phyloP scores from a whole-genome alignment of 2,113 vertebrate genomes.

The Ceuthmochares aereus region DNA sequence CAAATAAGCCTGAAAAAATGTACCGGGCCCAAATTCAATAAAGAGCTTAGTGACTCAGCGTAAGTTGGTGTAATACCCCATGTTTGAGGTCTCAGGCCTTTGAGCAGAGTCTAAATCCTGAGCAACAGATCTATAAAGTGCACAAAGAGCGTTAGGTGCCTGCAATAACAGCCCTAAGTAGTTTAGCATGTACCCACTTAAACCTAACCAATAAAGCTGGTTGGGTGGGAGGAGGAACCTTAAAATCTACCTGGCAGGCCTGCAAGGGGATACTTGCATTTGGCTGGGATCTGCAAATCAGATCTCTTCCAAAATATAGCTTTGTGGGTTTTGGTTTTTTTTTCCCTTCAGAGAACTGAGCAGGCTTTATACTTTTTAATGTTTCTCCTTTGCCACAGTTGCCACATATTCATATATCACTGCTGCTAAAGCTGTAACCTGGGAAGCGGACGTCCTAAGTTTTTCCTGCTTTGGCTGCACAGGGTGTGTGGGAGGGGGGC shows the following conservation, averaged over 20 bases:
- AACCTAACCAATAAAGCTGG: not conserved
- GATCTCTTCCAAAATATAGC: not conserved
- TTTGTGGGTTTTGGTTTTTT: too few species aligned
- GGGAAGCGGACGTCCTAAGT: not conserved
- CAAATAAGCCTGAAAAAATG: slow-evolving; percentile 55
- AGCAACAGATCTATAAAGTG: slow-evolving; percentile 24
- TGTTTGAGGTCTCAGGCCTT: slow-evolving; percentile 29
- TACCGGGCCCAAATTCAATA: slow-evolving; percentile 31
- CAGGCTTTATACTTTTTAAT: not conserved
- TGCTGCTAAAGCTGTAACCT: not conserved
- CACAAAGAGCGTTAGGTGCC: not conserved
- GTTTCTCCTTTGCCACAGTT: not conserved
- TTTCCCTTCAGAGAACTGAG: not conserved
- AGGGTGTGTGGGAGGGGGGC: not conserved
- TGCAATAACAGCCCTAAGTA: not conserved
- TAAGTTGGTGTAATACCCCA: not conserved
- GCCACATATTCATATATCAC: not conserved
- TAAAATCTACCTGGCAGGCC: not conserved
- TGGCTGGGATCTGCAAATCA: not conserved
- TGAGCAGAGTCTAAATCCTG: slow-evolving; percentile 24
- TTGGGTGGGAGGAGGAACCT: not conserved
- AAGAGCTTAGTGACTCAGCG: slow-evolving; percentile 18
- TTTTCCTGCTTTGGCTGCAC: not conserved
- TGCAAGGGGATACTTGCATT: not conserved
- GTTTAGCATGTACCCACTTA: not conserved